Conservation (phyloP, 2,113 vertebrate genomes). For the Mesocricetus auratus region DNA sequence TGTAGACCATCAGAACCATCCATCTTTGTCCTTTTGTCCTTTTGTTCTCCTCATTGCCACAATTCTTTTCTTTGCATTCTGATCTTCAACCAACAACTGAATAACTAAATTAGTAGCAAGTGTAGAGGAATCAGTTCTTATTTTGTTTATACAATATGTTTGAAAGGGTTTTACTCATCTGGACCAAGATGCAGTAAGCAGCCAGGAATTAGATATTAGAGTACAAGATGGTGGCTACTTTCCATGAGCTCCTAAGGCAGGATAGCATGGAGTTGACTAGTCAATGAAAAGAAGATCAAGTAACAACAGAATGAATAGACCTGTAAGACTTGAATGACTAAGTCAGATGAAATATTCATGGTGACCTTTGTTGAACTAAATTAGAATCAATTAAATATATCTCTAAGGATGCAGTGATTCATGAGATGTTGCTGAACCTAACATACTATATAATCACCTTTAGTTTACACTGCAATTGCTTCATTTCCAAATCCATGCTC, state of each 20-base stretch:
- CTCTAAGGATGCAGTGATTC: slow-evolving; percentile 10
- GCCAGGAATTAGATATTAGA: neutral
- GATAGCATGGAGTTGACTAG: neutral
- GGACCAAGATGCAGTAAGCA: neutral
- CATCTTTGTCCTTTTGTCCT: neutral
- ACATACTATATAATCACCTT: slow-evolving; percentile 90
- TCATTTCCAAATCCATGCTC: slow-evolving; percentile 91
- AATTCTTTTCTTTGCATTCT: neutral
- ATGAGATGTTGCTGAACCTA: slow-evolving; percentile 5
- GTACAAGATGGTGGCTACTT: neutral
- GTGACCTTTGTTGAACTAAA: slow-evolving; percentile 35
- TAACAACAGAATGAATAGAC: neutral
- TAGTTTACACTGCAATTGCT: slow-evolving; percentile 93
- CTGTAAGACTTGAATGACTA: neutral
- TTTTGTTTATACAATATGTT: neutral
- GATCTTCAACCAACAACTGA: slow-evolving; percentile 9
- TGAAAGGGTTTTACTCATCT: slow-evolving; percentile 23
- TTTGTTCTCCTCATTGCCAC: neutral
- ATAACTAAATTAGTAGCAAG: neutral
- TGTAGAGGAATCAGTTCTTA: neutral
- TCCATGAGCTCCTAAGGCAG: neutral
- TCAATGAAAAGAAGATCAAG: neutral
- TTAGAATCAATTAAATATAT: slow-evolving; percentile 6
- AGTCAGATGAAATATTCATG: neutral
- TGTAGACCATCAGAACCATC: neutral